Base-by-base conservation (phyloP, 2,797 vertebrate genomes). In the Xenentodon cancila region DNA sequence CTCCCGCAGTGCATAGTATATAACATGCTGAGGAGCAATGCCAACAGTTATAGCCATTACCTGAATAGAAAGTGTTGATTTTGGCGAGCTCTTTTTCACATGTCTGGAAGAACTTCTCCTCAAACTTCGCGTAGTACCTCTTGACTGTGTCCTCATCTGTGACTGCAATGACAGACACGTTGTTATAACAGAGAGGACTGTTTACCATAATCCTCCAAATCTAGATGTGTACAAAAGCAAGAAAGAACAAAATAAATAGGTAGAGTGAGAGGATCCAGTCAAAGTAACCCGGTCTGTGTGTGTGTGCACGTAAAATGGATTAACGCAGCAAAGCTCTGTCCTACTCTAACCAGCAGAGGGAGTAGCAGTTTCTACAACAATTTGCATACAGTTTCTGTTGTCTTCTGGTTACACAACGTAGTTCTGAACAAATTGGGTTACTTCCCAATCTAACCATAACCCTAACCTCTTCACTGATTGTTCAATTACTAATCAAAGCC, bases 51-150 rank as follows among this genome's bases (percentile, higher is more conserved):
- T 7, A 19, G 30, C 20, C 55, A 53, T 94, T 92, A 98, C 97
- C 97, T 88, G 97, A 98, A 90, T 98, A 98, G 92, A 98, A 98
- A 56, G 97, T 98, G 92, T 98, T 98, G 91, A 98, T 98, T 94
- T 98, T 98, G 91, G 97, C 95, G 92, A 98, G 93, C 84, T 98
- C 97, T 67, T 98, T 98, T 88, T 98, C 97, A 90, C 96, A 98
- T 4, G 94, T 94, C 89, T 98, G 97, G 91, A 98, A 98, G 92
- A 98, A 98, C 88, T 95, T 97, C 90, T 98, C 97, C 91, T 98
- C 97, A 91, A 98, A 97, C 74, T 96, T 97, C 91, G 97, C 97
- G 84, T 96, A 98, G 92, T 97, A 98, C 59, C 97, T 92, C 91
- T 98, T 97, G 51, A 98, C 96, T 0, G 94, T 97, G 53, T 97